Base-by-base conservation (phyloP, 1,140 invertebrate genomes). In the Anastatus disparis region DNA sequence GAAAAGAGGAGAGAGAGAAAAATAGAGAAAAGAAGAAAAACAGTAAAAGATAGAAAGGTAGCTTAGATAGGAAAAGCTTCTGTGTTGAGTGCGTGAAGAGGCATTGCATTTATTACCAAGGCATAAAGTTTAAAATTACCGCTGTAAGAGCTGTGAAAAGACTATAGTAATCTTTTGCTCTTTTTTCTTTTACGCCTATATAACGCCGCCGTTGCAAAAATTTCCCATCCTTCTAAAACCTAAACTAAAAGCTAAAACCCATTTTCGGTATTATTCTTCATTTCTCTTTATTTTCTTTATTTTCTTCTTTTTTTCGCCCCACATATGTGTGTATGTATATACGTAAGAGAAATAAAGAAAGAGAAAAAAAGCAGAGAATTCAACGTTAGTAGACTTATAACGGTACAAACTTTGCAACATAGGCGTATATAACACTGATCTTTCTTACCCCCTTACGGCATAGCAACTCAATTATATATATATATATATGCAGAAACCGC, bases 121-220 rank as follows among this genome's bases (percentile, higher is more conserved):
- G 71, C 74, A 78, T 81, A 79, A 81, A 80, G n/a, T n/a, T 76
- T 77, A 78, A 81, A 82, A 81, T 82, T 81, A 79, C 79, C 72
- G 77, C 68, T 77, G 78, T 74, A 76, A 79, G 70, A 71, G 74
- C 15, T n/a, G n/a, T n/a, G n/a, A n/a, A n/a, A n/a, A n/a, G n/a
- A n/a, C n/a, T n/a, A n/a, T n/a, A n/a, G n/a, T n/a, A n/a, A n/a
- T n/a, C n/a, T n/a, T 17, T 42, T 48, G 38, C 63, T 55, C 63
- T 12, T 35, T 65, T 55, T 59, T 63, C 48, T 42, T 65, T 55
- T 59, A 56, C 61, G 66, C 12, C n/a, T n/a, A n/a, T n/a, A n/a
- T n/a, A n/a, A 52, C 59, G 63, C 46, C 27, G 59, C 52, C 2
- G 26, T 42, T 71, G 76, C 76, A 48, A 82, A 83, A 78, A n/a